Percentiles rank a stretch among this genome's conserved stretches.
These are phyloP conservation scores for Drosophila kanapiae DNA, from an alignment of 1,140 invertebrate species.

Conservation along the genomic window DNA sequence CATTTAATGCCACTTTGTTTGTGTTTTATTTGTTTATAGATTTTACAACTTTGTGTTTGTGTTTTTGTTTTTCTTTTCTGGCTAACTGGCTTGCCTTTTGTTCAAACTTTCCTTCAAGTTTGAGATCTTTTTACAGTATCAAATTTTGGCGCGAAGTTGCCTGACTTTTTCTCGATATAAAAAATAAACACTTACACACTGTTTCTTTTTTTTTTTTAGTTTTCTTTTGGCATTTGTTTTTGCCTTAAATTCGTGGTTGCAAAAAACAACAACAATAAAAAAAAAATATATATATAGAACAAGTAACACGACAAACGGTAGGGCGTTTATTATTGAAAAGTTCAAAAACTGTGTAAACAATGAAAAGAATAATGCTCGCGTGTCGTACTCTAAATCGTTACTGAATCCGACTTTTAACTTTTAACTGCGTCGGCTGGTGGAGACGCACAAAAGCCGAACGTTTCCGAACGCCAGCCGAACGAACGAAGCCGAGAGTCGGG, in stretches of 20 bases:
- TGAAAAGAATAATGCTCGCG: constrained; percentile 22
- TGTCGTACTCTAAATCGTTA: constrained; percentile 67
- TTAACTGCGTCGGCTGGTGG: constrained; percentile 39
- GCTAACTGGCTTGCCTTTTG: not conserved
- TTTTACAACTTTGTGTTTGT: too few species aligned
- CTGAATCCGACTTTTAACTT: constrained; percentile 69
- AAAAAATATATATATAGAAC: not conserved
- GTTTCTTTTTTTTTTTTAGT: not conserved
- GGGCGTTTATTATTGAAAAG: constrained; percentile 1
- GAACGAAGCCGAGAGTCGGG: not conserved
- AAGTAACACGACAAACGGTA: not conserved
- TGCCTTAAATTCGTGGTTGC: not conserved
- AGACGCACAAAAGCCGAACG: constrained; percentile 3
- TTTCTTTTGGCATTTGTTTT: not conserved
- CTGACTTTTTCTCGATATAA: not conserved
- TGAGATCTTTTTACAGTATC: not conserved
- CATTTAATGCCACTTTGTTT: not conserved
- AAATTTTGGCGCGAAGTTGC: constrained; percentile 7
- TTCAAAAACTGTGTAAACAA: constrained; percentile 11
- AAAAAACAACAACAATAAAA: constrained; percentile 19
- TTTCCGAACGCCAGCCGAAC: not conserved
- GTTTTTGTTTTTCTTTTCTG: not conserved
- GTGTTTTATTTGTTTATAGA: constrained; percentile 1
- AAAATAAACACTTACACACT: constrained; percentile 6
- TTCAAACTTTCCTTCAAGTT: not conserved